Conservation (phyloP, 2,113 vertebrate species). For the Solenodon paradoxus region DNA sequence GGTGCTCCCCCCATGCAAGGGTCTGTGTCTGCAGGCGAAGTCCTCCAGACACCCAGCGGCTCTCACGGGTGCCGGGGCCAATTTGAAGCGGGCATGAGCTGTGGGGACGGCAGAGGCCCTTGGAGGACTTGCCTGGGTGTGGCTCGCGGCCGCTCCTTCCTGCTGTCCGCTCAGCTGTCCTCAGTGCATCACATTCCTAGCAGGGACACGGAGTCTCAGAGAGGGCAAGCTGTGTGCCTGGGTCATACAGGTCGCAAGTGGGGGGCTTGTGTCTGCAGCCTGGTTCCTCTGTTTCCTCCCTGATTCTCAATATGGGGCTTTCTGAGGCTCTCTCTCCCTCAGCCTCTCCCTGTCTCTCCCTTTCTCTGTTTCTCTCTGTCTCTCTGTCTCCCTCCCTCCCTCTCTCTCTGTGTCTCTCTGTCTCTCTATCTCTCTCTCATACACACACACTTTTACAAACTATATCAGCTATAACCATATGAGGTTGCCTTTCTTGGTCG, state of each 20-base stretch:
- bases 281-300: background rate
- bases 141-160: background rate
- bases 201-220: background rate
- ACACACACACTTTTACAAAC: background rate
- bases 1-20: rapidly evolving
- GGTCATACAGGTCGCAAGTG: background rate
- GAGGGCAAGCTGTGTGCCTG: background rate
- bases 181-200: background rate
- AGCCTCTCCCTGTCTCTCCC: too few relatives aligned
- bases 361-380: too few relatives aligned
- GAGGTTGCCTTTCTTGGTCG: background rate
- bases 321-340: too few relatives aligned
- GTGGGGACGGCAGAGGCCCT: background rate
- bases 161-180: background rate
- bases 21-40: background rate
- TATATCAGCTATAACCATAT: background rate
- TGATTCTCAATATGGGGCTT: background rate
- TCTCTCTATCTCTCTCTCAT: too few relatives aligned
- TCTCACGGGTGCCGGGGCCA: rapidly evolving
- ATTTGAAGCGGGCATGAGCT: rapidly evolving
- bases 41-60: background rate
- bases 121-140: background rate
- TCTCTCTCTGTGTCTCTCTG: too few relatives aligned
- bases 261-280: rapidly evolving
- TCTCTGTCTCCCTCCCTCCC: too few relatives aligned